Percentiles rank a stretch among this genome's conserved stretches.
Evolutionary conservation across 2,797 vertebrate species (phyloP).

Genomic region (Aeoliscus strigatus): DNA sequence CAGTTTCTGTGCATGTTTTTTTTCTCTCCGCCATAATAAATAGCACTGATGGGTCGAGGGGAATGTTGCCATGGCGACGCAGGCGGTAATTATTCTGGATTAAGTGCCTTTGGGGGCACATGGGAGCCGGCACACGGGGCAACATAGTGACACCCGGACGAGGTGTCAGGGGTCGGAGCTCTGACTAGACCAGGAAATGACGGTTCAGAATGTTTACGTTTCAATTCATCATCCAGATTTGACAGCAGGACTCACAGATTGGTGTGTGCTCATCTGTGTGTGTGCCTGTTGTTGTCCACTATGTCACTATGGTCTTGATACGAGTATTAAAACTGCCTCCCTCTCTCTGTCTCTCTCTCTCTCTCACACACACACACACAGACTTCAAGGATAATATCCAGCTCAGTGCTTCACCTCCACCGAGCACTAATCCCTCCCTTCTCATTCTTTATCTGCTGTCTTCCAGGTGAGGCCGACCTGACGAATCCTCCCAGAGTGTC

Average conservation of each 20-base stretch:
- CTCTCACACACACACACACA: constrained; percentile 4
- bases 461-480: constrained; percentile 53
- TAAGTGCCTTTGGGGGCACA: constrained; percentile 43
- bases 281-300: too few relatives aligned
- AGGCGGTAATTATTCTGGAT: constrained; percentile 62
- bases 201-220: too few relatives aligned
- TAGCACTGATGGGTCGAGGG: constrained; percentile 54
- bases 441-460: constrained; percentile 52
- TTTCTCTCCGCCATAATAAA: constrained; percentile 43
- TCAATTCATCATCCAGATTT: too few relatives aligned
- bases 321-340: too few relatives aligned
- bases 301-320: too few relatives aligned
- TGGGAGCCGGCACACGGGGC: constrained; percentile 29
- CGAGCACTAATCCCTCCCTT: constrained; percentile 23
- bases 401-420: constrained; percentile 20
- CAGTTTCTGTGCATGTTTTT: constrained; percentile 19
- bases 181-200: too few relatives aligned
- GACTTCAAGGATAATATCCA: constrained; percentile 33
- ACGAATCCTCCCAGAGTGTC: constrained; percentile 56
- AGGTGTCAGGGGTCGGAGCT: too few relatives aligned
- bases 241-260: too few relatives aligned
- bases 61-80: constrained; percentile 66
- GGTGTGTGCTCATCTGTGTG: too few relatives aligned
- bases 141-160: constrained; percentile 48
- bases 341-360: too few relatives aligned